Base-by-base conservation (phyloP, 2,797 vertebrate genomes). In the Catostomus latipinnis region DNA sequence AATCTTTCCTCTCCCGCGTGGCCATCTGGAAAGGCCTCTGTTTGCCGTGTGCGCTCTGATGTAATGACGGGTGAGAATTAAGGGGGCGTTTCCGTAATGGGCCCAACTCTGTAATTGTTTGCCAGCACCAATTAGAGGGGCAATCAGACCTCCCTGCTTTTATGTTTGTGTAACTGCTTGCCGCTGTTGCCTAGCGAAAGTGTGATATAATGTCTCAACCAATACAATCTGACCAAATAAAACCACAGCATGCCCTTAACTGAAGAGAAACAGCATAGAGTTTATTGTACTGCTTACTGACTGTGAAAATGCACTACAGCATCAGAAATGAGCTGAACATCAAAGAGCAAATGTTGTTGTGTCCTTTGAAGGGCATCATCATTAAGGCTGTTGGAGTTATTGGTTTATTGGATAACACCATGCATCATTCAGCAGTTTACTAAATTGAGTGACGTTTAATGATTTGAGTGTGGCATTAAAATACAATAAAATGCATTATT, bases 71-170 rank as follows among this genome's bases (percentile, higher is more conserved):
- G 60, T 54, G 52, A 71, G 68, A 79, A 72, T 71, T 62, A 79
- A 82, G 89, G 89, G 87, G 87, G 89, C 48, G 71, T 90, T 82
- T 84, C 72, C 74, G 58, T 87, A 91, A 90, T 60, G 76, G 90
- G 87, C 65, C 0, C 88, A 49, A 86, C 86, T 71, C 90, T 93
- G 89, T 93, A 92, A 93, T 93, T 91, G 91, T 88, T 88, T 87
- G 89, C 87, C 88, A 89, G 88, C 90, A 92, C 92, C 93, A 93
- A 93, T 94, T 94, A 93, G 91, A 89, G 71, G 87, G 90, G 91
- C 91, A 91, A 93, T 93, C 90, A 90, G 89, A 85, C 90, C 87
- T 89, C 90, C 91, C 87, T 62, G 88, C 89, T 85, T 91, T 91
- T 91, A 12, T 71, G 90, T 91, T 85, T 83, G 90, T 89, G 84